Evolutionary conservation across 2,888 invertebrate genomes (phyloP), one percentile per base, ranked within the genome.

Genomic region (Diplazon laetatorius): DNA sequence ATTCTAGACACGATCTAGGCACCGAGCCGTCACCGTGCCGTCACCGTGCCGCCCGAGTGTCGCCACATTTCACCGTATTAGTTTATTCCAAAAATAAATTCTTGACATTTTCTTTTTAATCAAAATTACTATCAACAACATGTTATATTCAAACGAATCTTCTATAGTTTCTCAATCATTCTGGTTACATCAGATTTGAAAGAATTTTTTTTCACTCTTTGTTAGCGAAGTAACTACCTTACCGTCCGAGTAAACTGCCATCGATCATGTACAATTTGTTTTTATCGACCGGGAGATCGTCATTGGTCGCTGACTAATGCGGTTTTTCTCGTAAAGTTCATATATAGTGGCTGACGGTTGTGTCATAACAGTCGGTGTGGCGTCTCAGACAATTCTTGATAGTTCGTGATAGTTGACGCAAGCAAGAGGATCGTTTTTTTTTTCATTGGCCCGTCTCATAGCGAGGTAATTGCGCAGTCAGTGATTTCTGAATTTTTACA

Each of bases 261-360:
- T 52, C 65, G 65, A 52, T 66, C 22, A 39, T 39, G 52, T 20
- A 8, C 22, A 39, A 66, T 52, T 66, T 16, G 65, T 52, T 66
- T 52, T 66, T 66, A 66, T 52, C 65, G 65, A 66, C 65, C 25
- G 65, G n/a, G 22, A 46, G 44, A 30, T 62, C 44, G 14, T 20
- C 10, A 6, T n/a, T n/a, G n/a, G n/a, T n/a, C n/a, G n/a, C n/a
- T n/a, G n/a, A n/a, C n/a, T n/a, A n/a, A n/a, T n/a, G n/a, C n/a
- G n/a, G n/a, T n/a, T n/a, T n/a, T n/a, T n/a, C n/a, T n/a, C n/a
- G n/a, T n/a, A n/a, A n/a, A n/a, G n/a, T n/a, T n/a, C n/a, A n/a
- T n/a, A n/a, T n/a, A n/a, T n/a, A n/a, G n/a, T n/a, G n/a, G n/a
- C 55, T 30, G 55, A 16, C 30, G 25, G 3, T 30, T 9, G 30